Evolutionary conservation across 2,797 vertebrate species (phyloP).

Genomic region (Ctenopoma multispine): DNA sequence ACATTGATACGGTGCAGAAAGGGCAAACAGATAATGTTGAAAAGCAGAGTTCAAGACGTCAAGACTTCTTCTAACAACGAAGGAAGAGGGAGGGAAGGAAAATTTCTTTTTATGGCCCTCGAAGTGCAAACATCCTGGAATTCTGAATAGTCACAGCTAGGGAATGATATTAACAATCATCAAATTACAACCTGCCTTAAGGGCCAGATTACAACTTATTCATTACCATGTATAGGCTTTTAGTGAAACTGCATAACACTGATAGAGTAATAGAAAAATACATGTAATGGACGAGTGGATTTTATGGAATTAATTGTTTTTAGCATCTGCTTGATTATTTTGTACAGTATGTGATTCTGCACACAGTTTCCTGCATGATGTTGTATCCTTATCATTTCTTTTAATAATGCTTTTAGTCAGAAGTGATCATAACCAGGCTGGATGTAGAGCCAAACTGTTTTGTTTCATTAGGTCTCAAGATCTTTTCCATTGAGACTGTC

Average conservation of each 20-base stretch:
- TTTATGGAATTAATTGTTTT: background rate
- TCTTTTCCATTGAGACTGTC: background rate
- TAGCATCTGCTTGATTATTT: background rate
- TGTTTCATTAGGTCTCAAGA: background rate
- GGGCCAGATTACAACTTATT: background rate
- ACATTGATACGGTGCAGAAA: background rate
- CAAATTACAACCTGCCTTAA: slow-evolving; percentile 35
- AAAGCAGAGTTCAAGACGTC: background rate
- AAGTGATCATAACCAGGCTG: background rate
- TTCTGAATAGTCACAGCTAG: slow-evolving; percentile 36
- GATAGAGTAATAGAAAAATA: background rate
- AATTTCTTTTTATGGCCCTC: slow-evolving; percentile 49
- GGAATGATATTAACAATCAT: slow-evolving; percentile 41
- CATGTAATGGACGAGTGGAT: background rate
- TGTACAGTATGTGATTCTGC: background rate
- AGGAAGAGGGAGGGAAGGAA: slow-evolving; percentile 29
- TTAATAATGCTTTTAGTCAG: background rate
- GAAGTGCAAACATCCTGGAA: slow-evolving; percentile 62
- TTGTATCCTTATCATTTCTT: background rate
- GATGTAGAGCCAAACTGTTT: background rate
- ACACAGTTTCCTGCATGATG: background rate
- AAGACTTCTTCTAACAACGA: slow-evolving; percentile 20
- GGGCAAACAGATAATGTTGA: background rate
- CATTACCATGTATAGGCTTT: background rate
- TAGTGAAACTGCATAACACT: background rate